Conservation (phyloP, 2,797 vertebrate species). For the Sebastes diaconus region DNA sequence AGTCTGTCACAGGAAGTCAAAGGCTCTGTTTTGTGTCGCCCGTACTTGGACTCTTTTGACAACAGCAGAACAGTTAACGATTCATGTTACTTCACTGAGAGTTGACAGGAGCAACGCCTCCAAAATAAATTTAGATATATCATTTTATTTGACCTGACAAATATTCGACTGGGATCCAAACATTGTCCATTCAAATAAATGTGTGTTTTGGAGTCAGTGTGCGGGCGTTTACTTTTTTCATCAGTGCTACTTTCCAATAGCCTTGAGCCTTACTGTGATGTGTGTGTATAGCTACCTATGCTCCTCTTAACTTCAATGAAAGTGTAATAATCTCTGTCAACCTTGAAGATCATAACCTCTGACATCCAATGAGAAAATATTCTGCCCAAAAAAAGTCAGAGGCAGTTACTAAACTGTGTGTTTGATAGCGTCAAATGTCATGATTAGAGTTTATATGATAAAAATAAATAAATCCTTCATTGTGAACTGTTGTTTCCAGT, state of each 20-base stretch:
- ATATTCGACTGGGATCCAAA: not conserved
- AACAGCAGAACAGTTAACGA: not conserved
- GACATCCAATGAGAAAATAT: not conserved
- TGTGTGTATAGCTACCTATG: not conserved
- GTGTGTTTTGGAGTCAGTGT: not conserved
- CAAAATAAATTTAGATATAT: not conserved
- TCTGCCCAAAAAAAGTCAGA: not conserved
- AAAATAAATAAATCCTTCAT: not conserved
- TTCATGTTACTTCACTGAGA: not conserved
- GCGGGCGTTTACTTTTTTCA: not conserved
- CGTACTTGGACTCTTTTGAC: conserved; percentile 9
- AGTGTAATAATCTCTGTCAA: not conserved
- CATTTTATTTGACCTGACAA: not conserved
- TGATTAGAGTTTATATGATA: not conserved
- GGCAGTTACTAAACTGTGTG: not conserved
- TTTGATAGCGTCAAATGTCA: not conserved
- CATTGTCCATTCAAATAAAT: not conserved
- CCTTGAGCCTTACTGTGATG: not conserved
- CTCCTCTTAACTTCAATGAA: not conserved
- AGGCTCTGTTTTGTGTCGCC: conserved; percentile 19
- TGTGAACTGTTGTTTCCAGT: conserved; percentile 72
- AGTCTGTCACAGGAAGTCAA: conserved; percentile 26
- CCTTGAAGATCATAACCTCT: not conserved
- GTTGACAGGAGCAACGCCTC: not conserved
- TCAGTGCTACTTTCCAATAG: not conserved